Base-by-base conservation (phyloP, 2,797 vertebrate genomes). In the Novumbra hubbsi region DNA sequence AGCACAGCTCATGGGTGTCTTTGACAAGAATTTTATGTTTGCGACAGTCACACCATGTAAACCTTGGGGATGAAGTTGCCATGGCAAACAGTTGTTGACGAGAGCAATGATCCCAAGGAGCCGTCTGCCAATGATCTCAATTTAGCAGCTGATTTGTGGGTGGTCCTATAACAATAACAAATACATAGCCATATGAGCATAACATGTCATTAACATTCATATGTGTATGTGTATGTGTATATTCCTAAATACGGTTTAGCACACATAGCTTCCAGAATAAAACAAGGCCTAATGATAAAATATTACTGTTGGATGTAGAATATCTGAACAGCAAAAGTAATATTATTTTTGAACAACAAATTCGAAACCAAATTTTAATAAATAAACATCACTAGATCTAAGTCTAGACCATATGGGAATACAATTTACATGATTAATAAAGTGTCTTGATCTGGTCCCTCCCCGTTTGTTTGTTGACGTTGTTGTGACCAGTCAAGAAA, bases 1-100 rank as follows among this genome's bases (percentile, higher is more conserved):
- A 65, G 55, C 86, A 87, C 34, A 73, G 79, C 27, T 85, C 80
- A 12, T 87, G 84, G 32, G 82, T 80, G 73, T 87, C 86, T 63
- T 86, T 87, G 34, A 83, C 75, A 41, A 80, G 81, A 34, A 88
- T 83, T 78, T 85, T 87, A 71, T 87, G 84, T 52, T 84, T 87
- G 16, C 82, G 81, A 65, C 85, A 87, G 38, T 79, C 49, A 62
- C 85, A 87, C 85, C 83, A 87, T 3, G 67, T 84, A 60, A 81
- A 87, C 50, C 83, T 80, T 32, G 77, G 75, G n/a, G 79, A 76
- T 3, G 81, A 78, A 62, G 74, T 82, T 19, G 81, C 81, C 83
- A 87, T 87, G 77, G 21, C 28, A 16, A 19, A 50, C 50, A 34
- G 48, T 50, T 55, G 24, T 24, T 60, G 8, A 27, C 8, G 55